Evolutionary conservation across 2,797 vertebrate species (phyloP), one percentile per base, ranked within the genome.

Genomic region (Poeciliopsis presidionis): DNA sequence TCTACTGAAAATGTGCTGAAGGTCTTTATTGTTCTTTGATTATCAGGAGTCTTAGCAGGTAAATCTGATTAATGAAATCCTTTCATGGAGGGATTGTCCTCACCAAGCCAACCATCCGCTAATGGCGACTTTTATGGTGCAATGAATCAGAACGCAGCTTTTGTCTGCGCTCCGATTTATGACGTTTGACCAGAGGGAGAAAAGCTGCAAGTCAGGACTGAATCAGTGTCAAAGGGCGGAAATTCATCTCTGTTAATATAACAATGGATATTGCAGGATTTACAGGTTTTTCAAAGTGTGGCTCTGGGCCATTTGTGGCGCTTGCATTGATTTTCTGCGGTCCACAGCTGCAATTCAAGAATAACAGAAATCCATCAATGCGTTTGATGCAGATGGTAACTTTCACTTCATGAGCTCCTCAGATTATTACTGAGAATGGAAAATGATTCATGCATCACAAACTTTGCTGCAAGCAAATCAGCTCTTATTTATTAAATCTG

Each of bases 1-100:
- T 36, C 25, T 49, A 12, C 16, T 28, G 30, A 22, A 22, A 16
- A 41, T n/a, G 36, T 18, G 59, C 3, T 18, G 22, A 41, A 41
- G 8, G 13, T 5, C 25, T 28, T 47, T 75, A 45, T 49, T 65
- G 22, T 47, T 61, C 28, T 47, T 65, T n/a, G 46, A 33, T 45
- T 30, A 30, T 28, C 51, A 57, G 28, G 36, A 1, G 7, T 75
- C 33, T 76, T 47, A 39, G n/a, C 67, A 45, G 67, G 41, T 45
- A 43, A 70, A 39, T 45, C 67, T 70, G 67, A 45, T 70, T 70
- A 70, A 70, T 70, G 25, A 28, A 28, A 45, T n/a, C 25, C 45
- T 45, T 43, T 70, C 12, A 49, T 13, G 30, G 25, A 72, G 18
- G 61, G 70, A 28, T 55, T 12, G 70, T 43, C 70, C 25, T 16